A percentile compares a stretch with the other conserved stretches of the same genome.
Evolutionary conservation across 2,797 vertebrate genomes (phyloP).

Genomic region (Rhodeus uyekii): DNA sequence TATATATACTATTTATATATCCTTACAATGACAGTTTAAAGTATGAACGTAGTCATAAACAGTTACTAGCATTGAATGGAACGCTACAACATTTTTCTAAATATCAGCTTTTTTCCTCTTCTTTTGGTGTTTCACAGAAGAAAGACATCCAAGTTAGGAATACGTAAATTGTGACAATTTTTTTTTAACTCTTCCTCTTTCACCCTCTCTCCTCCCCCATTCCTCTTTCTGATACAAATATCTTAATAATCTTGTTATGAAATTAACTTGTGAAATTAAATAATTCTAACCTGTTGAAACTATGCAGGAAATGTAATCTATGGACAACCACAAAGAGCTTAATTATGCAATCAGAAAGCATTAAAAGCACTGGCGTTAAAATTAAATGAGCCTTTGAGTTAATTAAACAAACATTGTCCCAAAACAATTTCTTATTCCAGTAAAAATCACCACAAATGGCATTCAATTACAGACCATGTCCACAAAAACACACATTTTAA

Average conservation of each 20-base stretch:
- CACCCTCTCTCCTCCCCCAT: no score
- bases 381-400: constrained; percentile 4
- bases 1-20: no score
- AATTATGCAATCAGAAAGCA: constrained; percentile 19
- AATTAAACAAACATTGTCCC: constrained; percentile 9
- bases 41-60: no score
- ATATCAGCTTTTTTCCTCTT: no score
- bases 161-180: background rate
- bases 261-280: constrained; percentile 7
- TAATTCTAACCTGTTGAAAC: background rate
- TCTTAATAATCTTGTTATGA: background rate
- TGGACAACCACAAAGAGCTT: background rate
- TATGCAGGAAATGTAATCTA: background rate
- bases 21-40: no score
- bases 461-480: background rate
- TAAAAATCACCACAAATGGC: background rate
- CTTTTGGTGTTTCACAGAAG: background rate
- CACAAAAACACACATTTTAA: constrained; percentile 14
- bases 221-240: background rate
- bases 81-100: background rate
- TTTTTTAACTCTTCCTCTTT: background rate
- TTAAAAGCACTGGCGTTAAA: constrained; percentile 19
- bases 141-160: background rate
- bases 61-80: background rate
- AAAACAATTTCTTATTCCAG: background rate